Base-by-base conservation (phyloP, 2,888 invertebrate genomes). In the Chaitophorus viminalis region DNA sequence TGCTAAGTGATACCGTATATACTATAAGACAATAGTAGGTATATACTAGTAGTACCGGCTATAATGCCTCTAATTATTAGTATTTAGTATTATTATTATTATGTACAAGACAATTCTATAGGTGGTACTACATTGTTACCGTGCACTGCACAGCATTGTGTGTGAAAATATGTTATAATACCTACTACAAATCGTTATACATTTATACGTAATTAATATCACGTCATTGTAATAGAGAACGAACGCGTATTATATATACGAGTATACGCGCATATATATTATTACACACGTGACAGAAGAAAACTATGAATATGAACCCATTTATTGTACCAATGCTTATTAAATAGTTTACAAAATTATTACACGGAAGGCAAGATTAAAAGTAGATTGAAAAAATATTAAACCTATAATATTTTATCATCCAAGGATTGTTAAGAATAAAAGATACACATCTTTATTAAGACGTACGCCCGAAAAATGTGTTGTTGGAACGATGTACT, bases 151-250 rank as follows among this genome's bases (percentile, higher is more conserved):
- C 78, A 21, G 54, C 54, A 54, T 54, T 54, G 78, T 54, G 25
- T 54, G 77, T 54, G 77, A 29, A 54, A 78, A 29, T 70, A 70
- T 70, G 29, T 70, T 31, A 29, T 70, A 70, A 29, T 70, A 70
- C 31, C 29, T 29, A 31, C 29, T 29, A 70, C 70, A 29, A 70
- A 70, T 70, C 29, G 70, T 29, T 29, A 14, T 70, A 70, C 14
- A 70, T 17, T 29, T 18, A 60, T 77, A 21, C 17, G 46, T 78
- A 79, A 79, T 79, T 79, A 79, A 79, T 79, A 60, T 79, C 79
- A 65, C 54, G 54, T 29, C 14, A 21, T 60, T n/a, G n/a, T 36
- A 36, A n/a, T n/a, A 36, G 17, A 70, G 14, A 17, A 70, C 70
- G n/a, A n/a, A n/a, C n/a, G n/a, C n/a, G n/a, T n/a, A n/a, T n/a